phyloP scores from a whole-genome alignment of 2,888 invertebrate species.

The Acleris sparsana region DNA sequence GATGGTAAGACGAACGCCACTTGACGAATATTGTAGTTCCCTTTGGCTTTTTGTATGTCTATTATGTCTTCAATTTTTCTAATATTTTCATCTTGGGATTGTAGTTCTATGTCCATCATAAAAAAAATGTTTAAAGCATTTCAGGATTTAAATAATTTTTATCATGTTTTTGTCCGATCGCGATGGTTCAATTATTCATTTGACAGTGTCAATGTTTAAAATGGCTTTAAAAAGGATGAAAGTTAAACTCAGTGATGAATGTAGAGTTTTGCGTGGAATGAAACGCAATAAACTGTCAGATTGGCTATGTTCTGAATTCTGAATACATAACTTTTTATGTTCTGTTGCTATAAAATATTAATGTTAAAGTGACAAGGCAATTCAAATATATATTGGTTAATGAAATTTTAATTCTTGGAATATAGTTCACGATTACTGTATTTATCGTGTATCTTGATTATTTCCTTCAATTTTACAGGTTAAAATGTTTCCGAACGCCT shows the following conservation, averaged over 20 bases:
- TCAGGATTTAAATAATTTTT: slow-evolving; percentile 54
- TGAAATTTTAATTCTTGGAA: no score
- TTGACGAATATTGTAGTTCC: slow-evolving; percentile 61
- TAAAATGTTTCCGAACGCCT: slow-evolving; percentile 41
- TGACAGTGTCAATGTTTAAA: slow-evolving; percentile 44
- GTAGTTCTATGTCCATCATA: slow-evolving; percentile 55
- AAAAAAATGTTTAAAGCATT: slow-evolving; percentile 38
- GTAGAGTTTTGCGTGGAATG: slow-evolving; percentile 6
- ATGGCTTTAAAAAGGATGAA: background rate
- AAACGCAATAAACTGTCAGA: slow-evolving; percentile 6
- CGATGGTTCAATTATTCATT: slow-evolving; percentile 46
- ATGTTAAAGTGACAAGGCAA: background rate
- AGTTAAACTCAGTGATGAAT: background rate
- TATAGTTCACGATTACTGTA: no score
- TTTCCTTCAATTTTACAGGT: background rate
- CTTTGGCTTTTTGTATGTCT: slow-evolving; percentile 74
- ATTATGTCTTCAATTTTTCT: slow-evolving; percentile 76
- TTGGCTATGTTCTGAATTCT: background rate
- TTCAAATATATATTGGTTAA: no score
- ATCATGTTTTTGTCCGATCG: slow-evolving; percentile 46
- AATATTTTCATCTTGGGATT: slow-evolving; percentile 54
- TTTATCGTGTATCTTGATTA: background rate
- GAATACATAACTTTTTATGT: background rate
- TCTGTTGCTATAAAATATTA: no score
- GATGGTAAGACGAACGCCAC: slow-evolving; percentile 66